A percentile compares a stretch with the other conserved stretches of the same genome.
These are phyloP conservation scores for Chionis minor DNA, from an alignment of 2,113 vertebrate genomes.

Conservation along the genomic window DNA sequence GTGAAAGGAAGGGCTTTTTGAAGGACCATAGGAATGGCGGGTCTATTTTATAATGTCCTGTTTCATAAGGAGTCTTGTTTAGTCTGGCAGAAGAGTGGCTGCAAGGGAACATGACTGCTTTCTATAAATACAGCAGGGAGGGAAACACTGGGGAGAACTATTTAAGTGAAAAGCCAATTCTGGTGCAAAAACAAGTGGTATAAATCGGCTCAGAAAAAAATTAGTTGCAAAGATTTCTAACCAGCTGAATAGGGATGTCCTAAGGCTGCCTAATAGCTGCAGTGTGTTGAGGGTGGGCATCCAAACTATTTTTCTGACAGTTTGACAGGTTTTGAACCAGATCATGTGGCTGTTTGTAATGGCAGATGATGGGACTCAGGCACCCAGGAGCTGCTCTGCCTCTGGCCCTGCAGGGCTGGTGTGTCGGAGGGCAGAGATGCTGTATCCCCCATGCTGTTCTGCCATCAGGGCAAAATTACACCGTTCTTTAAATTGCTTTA, in stretches of 20 bases:
- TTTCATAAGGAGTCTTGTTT: constrained; percentile 44
- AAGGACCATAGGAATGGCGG: background rate
- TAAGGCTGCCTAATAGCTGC: background rate
- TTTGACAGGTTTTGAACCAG: background rate
- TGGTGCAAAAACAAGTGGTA: background rate
- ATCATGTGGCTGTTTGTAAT: background rate
- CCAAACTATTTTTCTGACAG: background rate
- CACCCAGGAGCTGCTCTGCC: background rate
- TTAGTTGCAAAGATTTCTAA: background rate
- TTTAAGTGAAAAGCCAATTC: constrained; percentile 28
- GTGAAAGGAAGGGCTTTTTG: background rate
- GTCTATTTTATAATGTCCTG: constrained; percentile 3
- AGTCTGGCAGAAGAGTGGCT: constrained; percentile 23
- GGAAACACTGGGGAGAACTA: background rate
- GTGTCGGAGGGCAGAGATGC: background rate
- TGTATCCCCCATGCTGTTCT: background rate
- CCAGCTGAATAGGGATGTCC: background rate
- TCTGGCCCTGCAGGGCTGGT: background rate
- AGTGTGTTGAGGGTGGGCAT: background rate
- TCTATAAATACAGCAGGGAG: constrained; percentile 29
- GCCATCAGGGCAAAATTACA: background rate
- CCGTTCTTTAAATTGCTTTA: background rate
- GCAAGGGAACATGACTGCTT: constrained; percentile 19
- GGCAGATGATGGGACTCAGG: background rate
- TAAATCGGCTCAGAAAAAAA: background rate